Percentiles rank a stretch among this genome's conserved stretches.
These are phyloP conservation scores for Zoanthus sociatus DNA, from an alignment of 92 coral and sea anemone genomes.

Conservation along the genomic window DNA sequence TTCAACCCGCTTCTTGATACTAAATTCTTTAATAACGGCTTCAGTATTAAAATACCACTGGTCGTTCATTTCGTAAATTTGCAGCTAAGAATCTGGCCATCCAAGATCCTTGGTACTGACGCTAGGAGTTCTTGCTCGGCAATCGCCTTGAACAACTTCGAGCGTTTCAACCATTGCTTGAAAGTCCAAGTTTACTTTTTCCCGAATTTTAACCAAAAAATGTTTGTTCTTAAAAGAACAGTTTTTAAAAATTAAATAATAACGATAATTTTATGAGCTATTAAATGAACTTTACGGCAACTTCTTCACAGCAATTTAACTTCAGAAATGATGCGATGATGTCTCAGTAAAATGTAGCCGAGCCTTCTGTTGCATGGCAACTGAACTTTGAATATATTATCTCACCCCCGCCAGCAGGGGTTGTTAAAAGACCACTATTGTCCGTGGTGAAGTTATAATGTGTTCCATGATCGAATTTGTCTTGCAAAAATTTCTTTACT, in stretches of 20 bases:
- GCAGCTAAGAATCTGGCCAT: not conserved
- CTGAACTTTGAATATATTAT: not conserved
- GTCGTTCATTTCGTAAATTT: not conserved
- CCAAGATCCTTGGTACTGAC: not conserved
- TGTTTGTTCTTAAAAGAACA: not conserved
- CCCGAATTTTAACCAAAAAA: not conserved
- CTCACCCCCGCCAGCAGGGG: conserved; percentile 15
- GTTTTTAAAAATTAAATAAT: not conserved
- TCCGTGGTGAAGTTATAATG: not conserved
- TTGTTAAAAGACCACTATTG: not conserved
- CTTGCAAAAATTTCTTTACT: not conserved
- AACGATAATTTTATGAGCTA: not conserved
- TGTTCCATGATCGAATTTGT: not conserved
- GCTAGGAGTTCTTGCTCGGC: not conserved
- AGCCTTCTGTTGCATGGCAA: conserved; percentile 7
- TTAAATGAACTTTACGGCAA: not conserved
- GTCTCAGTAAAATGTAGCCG: not conserved
- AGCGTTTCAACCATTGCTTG: conserved; percentile 4
- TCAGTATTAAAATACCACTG: conserved; percentile 27
- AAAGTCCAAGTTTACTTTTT: not conserved
- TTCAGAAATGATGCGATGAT: not conserved
- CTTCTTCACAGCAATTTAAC: not conserved
- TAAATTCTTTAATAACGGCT: conserved; percentile 19
- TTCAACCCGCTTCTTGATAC: conserved; percentile 7
- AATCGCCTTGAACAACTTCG: conserved; percentile 2